These are phyloP conservation scores for Nothocercus nigrocapillus DNA, from an alignment of 2,113 vertebrate genomes.

Conservation along the genomic window DNA sequence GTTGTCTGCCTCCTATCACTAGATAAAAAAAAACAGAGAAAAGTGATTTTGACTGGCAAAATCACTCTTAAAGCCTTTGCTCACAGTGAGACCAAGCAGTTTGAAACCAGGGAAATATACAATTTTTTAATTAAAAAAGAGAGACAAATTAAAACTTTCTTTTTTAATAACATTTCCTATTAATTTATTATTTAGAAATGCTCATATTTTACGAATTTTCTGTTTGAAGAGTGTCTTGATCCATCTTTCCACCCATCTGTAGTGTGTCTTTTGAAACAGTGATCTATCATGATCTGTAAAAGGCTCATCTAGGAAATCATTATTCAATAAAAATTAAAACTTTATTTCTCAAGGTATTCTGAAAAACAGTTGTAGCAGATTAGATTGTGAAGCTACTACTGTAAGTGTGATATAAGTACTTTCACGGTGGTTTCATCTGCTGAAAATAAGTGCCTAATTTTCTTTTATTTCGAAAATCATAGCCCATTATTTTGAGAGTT, in stretches of 20 bases:
- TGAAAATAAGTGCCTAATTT: slow-evolving; percentile 11
- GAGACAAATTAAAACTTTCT: not conserved
- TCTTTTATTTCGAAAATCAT: slow-evolving; percentile 48
- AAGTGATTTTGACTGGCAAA: not conserved
- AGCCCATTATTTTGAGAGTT: slow-evolving; percentile 46
- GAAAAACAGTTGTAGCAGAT: not conserved
- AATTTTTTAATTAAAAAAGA: not conserved
- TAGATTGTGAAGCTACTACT: not conserved
- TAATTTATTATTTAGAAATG: slow-evolving; percentile 6
- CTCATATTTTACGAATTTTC: not conserved
- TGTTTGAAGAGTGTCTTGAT: not conserved
- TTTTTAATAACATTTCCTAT: slow-evolving; percentile 13
- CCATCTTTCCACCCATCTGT: not conserved
- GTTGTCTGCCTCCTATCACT: not conserved
- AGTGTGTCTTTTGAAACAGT: not conserved
- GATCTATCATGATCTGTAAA: not conserved
- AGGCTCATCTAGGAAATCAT: not conserved
- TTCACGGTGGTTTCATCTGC: slow-evolving; percentile 9
- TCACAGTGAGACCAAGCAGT: not conserved
- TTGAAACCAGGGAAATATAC: not conserved
- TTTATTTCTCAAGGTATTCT: not conserved
- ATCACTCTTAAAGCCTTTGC: not conserved
- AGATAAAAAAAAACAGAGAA: not conserved
- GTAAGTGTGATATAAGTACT: not conserved
- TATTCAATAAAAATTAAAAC: not conserved